Base-by-base conservation (phyloP, 2,888 invertebrate genomes). In the Hedya salicella region DNA sequence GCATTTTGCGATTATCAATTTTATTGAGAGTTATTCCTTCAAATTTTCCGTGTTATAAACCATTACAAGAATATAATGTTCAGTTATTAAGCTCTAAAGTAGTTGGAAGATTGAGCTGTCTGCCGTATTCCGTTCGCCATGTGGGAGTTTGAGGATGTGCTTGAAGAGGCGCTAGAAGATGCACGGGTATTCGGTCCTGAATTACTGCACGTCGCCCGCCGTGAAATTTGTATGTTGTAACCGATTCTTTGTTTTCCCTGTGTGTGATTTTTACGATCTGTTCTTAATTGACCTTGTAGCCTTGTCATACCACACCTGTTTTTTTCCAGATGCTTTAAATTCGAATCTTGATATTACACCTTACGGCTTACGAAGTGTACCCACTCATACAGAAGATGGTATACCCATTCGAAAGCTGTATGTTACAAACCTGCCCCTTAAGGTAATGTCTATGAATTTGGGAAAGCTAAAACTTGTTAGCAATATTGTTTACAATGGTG, bases 361-460 rank as follows among this genome's bases (percentile, higher is more conserved):
- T 11, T 85, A 80, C 66, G 79, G 78, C 44, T 69, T 84, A 68
- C 78, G 83, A 75, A 86, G 79, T 78, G 82, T 86, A 70, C 91
- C 92, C 63, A 92, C 91, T 68, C 91, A 91, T 69, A 94, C 93
- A 39, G 91, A 93, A 81, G 93, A 94, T 82, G 93, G 93, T 67
- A 91, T 93, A 77, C 94, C 93, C 16, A 93, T 94, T 71, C 86
- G 94, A 76, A 94, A 94, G 78, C 77, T 94, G 63, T 94, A 94
- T 76, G 87, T 94, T 67, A 88, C 93, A 17, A 94, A 94, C 79
- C 82, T 94, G 74, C 93, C 94, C 68, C 86, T 91, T 67, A 91
- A 93, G 81, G 94, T 94, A 83, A 85, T 83, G 19, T 17, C 56
- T 60, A 53, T 74, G 6, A 46, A 30, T 19, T 14, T 14, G 21